These are phyloP conservation scores for Drosophila tani DNA, from an alignment of 1,140 invertebrate species.

Conservation along the genomic window DNA sequence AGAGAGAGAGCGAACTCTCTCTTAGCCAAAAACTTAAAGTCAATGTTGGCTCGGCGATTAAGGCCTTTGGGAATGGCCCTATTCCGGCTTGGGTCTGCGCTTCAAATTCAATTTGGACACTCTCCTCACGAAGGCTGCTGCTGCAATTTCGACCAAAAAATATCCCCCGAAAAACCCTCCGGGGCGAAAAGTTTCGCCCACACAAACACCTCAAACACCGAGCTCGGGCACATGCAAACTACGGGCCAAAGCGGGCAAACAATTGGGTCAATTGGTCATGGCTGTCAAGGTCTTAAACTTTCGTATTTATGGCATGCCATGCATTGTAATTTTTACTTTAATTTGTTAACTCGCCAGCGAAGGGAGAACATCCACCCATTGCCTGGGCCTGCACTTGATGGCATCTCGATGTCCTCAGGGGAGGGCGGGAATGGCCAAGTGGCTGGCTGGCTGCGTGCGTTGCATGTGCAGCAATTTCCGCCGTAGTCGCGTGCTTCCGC, in stretches of 20 bases:
- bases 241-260: constrained; percentile 34
- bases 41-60: constrained; percentile 28
- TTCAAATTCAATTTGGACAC: constrained; percentile 76
- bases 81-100: constrained; percentile 51
- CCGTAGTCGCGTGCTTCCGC: constrained; percentile 74
- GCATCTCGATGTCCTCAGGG: constrained; percentile 21
- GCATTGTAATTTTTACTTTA: constrained; percentile 75
- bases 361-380: constrained; percentile 11
- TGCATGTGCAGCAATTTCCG: constrained; percentile 80
- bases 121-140: constrained; percentile 32
- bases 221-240: constrained; percentile 59
- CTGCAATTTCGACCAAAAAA: constrained; percentile 32
- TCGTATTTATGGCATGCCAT: constrained; percentile 78
- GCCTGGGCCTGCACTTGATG: constrained; percentile 41
- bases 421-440: constrained; percentile 18
- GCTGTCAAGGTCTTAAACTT: constrained; percentile 78
- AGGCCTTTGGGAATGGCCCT: constrained; percentile 45
- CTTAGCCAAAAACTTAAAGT: constrained; percentile 21
- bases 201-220: constrained; percentile 35
- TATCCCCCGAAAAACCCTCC: not conserved
- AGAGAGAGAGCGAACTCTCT: constrained; percentile 36
- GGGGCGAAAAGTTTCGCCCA: constrained; percentile 19
- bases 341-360: constrained; percentile 62
- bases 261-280: constrained; percentile 81
- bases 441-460: constrained; percentile 62